Conservation (phyloP, 2,888 invertebrate genomes). For the Rhagonycha fulva region DNA sequence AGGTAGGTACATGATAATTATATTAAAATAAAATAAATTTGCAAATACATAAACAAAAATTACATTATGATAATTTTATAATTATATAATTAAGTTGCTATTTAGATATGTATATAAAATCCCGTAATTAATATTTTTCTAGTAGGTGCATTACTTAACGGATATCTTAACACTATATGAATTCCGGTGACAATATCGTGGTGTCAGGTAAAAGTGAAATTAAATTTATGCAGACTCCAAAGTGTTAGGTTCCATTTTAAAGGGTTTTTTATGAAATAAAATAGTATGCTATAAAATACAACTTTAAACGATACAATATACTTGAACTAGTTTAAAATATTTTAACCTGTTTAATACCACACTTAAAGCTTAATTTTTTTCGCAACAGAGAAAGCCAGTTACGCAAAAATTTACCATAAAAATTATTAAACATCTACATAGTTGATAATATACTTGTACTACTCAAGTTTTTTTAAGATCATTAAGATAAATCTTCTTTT, state of each 20-base stretch:
- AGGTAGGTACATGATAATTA: no score
- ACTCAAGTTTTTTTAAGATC: background rate
- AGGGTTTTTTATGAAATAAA: background rate
- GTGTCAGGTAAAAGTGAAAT: no score
- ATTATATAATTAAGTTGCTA: background rate
- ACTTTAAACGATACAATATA: background rate
- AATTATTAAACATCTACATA: background rate
- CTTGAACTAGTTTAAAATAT: conserved; percentile 11
- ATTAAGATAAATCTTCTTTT: background rate
- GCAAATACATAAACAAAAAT: no score
- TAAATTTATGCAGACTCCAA: no score
- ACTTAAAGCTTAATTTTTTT: conserved; percentile 10
- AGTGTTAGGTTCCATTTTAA: background rate
- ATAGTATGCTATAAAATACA: background rate
- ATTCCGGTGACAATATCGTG: no score
- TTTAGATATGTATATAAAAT: background rate
- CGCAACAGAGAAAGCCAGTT: conserved; percentile 11
- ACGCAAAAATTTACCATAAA: conserved; percentile 1
- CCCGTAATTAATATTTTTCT: background rate
- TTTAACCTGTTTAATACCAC: conserved; percentile 2
- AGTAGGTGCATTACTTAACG: background rate
- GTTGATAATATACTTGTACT: background rate
- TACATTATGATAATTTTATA: no score
- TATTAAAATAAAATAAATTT: no score
- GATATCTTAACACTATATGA: background rate